These are phyloP conservation scores for Apocheima hispidaria DNA, from an alignment of 2,888 invertebrate species.

Conservation along the genomic window DNA sequence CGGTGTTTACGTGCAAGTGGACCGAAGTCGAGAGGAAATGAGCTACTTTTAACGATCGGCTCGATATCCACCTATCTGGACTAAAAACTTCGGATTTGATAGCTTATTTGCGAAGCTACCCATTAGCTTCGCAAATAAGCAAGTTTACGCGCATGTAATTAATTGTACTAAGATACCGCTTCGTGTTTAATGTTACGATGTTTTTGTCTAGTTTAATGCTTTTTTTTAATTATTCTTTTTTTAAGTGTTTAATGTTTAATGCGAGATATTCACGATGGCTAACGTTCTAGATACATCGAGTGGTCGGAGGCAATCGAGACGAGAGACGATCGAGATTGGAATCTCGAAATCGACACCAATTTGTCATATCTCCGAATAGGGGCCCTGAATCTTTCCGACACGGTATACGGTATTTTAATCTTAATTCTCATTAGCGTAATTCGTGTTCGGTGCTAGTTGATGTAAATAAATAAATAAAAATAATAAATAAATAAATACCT, in stretches of 20 bases:
- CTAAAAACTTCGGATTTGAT: conserved; percentile 24
- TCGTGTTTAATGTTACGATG: not conserved
- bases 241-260: not conserved
- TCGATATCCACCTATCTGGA: conserved; percentile 26
- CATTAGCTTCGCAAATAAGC: too few relatives aligned
- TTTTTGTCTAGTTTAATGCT: not conserved
- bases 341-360: too few relatives aligned
- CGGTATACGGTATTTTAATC: too few relatives aligned
- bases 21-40: conserved; percentile 49
- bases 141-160: conserved; percentile 4
- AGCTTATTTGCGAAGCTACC: conserved; percentile 20
- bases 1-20: conserved; percentile 42
- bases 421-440: too few relatives aligned
- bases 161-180: not conserved
- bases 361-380: too few relatives aligned
- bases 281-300: too few relatives aligned
- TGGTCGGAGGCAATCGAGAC: too few relatives aligned
- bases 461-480: too few relatives aligned
- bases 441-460: too few relatives aligned
- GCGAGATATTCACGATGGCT: too few relatives aligned
- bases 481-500: not conserved
- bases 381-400: too few relatives aligned
- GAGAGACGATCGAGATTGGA: too few relatives aligned
- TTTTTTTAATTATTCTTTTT: not conserved
- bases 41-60: conserved; percentile 40